These are phyloP conservation scores for Philaenus spumarius DNA, from an alignment of 1,140 invertebrate genomes.

Conservation along the genomic window DNA sequence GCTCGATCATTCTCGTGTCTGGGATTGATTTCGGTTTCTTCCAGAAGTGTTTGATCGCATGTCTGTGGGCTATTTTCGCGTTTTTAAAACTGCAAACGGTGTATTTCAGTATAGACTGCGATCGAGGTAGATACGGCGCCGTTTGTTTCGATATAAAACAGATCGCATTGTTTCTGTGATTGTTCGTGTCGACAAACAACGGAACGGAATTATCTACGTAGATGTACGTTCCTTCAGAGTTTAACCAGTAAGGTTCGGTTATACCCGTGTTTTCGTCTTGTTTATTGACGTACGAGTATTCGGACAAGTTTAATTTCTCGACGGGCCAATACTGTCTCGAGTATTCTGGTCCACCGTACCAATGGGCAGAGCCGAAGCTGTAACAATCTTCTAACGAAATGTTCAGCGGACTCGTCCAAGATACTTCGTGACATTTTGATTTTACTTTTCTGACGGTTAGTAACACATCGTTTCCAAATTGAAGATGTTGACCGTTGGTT, in stretches of 20 bases:
- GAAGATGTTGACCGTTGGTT: too few relatives aligned
- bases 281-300: conserved; percentile 8
- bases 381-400: conserved; percentile 8
- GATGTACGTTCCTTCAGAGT: conserved; percentile 23
- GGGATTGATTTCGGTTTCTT: conserved; percentile 53
- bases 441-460: too few relatives aligned
- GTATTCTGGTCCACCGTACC: conserved; percentile 21
- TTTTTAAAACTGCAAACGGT: conserved; percentile 46
- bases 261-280: conserved; percentile 3
- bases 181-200: conserved; percentile 41
- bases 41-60: conserved; percentile 49
- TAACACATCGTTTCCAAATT: too few relatives aligned
- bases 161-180: conserved; percentile 46
- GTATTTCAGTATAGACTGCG: conserved; percentile 45
- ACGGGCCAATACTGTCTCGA: conserved; percentile 19
- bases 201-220: conserved; percentile 20
- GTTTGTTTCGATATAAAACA: conserved; percentile 52
- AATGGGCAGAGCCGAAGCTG: conserved; percentile 5
- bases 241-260: conserved; percentile 29
- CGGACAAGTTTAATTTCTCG: conserved; percentile 6
- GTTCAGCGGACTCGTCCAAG: background rate
- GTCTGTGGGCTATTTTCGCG: conserved; percentile 52
- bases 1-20: conserved; percentile 53
- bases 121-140: conserved; percentile 44
- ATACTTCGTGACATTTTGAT: conserved; percentile 23